Evolutionary conservation across 2,888 invertebrate species (phyloP).

Genomic region (Standfussiana lucernea): DNA sequence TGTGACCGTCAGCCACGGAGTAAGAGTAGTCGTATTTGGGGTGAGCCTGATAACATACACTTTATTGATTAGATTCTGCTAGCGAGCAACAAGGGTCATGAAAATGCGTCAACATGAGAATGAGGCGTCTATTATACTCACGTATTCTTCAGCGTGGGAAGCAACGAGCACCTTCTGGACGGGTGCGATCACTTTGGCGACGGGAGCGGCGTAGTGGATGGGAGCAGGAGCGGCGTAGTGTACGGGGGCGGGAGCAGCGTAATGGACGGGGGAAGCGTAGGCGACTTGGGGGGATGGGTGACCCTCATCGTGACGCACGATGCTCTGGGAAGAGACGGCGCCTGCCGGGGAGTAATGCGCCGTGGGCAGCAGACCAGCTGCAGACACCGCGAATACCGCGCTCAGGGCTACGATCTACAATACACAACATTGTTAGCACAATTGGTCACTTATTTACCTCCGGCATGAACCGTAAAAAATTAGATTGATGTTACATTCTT

Average conservation of each 20-base stretch:
- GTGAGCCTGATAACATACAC: conserved; percentile 81
- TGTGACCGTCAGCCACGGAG: conserved; percentile 90
- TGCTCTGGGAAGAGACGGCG: conserved; percentile 86
- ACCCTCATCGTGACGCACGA: conserved; percentile 81
- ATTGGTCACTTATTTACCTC: not conserved
- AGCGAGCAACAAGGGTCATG: not conserved
- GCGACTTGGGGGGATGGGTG: conserved; percentile 67
- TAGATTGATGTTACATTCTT: not conserved
- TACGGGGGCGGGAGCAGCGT: conserved; percentile 54
- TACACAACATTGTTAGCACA: conserved; percentile 13
- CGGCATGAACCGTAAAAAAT: not conserved
- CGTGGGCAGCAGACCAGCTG: conserved; percentile 82
- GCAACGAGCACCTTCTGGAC: conserved; percentile 71
- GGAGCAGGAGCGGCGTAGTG: conserved; percentile 72
- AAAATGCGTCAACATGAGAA: not conserved
- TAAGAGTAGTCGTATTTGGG: conserved; percentile 90
- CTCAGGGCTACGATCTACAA: conserved; percentile 79
- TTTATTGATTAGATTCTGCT: not conserved
- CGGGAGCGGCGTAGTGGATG: conserved; percentile 71
- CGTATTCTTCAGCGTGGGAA: conserved; percentile 77
- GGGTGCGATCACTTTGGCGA: conserved; percentile 73
- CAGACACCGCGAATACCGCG: conserved; percentile 82
- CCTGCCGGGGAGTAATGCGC: conserved; percentile 82
- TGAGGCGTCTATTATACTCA: conserved; percentile 62
- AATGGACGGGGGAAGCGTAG: conserved; percentile 67